These are phyloP conservation scores for Teleopsis dalmanni DNA, from an alignment of 1,140 invertebrate species.

Conservation along the genomic window DNA sequence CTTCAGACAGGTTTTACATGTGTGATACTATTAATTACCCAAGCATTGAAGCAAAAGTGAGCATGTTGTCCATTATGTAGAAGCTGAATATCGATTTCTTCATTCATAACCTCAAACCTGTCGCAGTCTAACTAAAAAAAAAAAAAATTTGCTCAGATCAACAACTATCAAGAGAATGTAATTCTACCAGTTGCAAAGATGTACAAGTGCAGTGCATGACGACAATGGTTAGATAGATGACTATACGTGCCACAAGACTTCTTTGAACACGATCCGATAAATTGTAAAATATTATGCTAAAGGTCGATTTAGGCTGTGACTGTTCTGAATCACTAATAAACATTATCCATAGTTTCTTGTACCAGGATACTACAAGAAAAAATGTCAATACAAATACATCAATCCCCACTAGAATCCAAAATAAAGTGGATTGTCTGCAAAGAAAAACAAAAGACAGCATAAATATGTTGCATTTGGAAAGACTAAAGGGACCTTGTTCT, in stretches of 20 bases:
- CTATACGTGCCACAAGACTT: slow-evolving; percentile 53
- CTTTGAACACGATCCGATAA: slow-evolving; percentile 51
- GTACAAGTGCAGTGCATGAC: slow-evolving; percentile 55
- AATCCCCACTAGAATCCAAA: slow-evolving; percentile 17
- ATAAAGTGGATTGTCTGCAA: slow-evolving; percentile 9
- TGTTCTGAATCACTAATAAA: slow-evolving; percentile 28
- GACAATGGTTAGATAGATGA: slow-evolving; percentile 59
- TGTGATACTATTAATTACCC: slow-evolving; percentile 49
- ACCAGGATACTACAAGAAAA: slow-evolving; percentile 43
- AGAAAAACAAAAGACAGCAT: background rate
- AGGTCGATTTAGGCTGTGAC: slow-evolving; percentile 28
- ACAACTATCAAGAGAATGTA: background rate
- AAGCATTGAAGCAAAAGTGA: slow-evolving; percentile 51
- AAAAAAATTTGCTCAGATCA: background rate
- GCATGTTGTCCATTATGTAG: background rate
- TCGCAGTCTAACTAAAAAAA: slow-evolving; percentile 11
- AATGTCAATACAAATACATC: slow-evolving; percentile 30
- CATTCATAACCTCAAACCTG: background rate
- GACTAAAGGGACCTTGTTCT: background rate
- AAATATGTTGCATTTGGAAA: background rate
- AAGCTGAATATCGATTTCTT: background rate
- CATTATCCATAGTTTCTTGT: slow-evolving; percentile 42
- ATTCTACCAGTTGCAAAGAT: slow-evolving; percentile 54
- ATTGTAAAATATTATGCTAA: slow-evolving; percentile 45
- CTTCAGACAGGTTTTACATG: background rate